Evolutionary conservation across 1,140 invertebrate genomes (phyloP).

Genomic region (Vanessa atalanta): DNA sequence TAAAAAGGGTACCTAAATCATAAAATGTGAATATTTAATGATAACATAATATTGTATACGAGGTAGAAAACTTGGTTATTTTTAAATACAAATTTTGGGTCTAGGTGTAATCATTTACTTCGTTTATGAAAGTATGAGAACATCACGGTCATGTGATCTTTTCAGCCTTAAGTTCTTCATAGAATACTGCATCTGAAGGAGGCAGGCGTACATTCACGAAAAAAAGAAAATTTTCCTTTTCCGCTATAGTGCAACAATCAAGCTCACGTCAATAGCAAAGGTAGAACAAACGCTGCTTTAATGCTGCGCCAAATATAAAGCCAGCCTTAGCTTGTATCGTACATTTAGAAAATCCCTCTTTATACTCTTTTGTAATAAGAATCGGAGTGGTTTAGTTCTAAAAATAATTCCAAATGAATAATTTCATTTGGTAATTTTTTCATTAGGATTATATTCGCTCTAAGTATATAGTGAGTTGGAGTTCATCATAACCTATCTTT

Average conservation of each 20-base stretch:
- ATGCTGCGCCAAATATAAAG: not conserved
- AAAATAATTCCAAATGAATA: too few relatives aligned
- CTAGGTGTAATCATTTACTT: too few relatives aligned
- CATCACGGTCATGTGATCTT: too few relatives aligned
- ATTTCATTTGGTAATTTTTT: not conserved
- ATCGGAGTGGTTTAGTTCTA: not conserved
- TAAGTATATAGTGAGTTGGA: not conserved
- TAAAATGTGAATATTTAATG: too few relatives aligned
- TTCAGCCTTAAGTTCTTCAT: too few relatives aligned
- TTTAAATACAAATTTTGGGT: too few relatives aligned
- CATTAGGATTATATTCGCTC: not conserved
- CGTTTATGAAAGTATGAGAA: too few relatives aligned
- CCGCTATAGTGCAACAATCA: not conserved
- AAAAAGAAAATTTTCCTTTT: not conserved
- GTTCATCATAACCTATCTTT: conserved; percentile 13
- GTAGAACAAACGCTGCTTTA: not conserved
- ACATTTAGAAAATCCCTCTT: not conserved
- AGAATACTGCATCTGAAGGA: too few relatives aligned
- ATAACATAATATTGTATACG: too few relatives aligned
- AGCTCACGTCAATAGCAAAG: not conserved
- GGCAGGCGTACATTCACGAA: too few relatives aligned
- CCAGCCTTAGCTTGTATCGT: not conserved
- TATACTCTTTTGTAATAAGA: not conserved
- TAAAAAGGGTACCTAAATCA: too few relatives aligned
- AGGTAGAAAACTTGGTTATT: too few relatives aligned